Conservation (phyloP, 2,888 invertebrate genomes). For the Sturmia bella region DNA sequence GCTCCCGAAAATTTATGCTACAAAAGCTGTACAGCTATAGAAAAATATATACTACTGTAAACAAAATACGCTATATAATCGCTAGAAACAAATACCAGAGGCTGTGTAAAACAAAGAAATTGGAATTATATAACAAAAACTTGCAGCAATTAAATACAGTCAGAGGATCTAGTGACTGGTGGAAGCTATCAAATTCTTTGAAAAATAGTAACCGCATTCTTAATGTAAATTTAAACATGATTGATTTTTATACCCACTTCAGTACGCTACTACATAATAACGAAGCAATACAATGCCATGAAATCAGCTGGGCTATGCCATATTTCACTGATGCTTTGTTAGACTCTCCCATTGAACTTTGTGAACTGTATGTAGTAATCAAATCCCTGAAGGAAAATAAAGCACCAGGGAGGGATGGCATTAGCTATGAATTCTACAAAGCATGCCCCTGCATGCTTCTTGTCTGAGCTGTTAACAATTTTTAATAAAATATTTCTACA, state of each 20-base stretch:
- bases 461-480: neutral
- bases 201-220: neutral
- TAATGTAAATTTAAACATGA: neutral
- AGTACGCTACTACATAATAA: neutral
- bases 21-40: neutral
- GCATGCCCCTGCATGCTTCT: neutral
- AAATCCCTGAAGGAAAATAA: neutral
- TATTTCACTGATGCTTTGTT: slow-evolving; percentile 2
- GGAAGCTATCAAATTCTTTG: slow-evolving; percentile 16
- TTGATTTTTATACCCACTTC: slow-evolving; percentile 17
- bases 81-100: neutral
- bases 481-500: slow-evolving; percentile 29
- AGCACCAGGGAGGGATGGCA: neutral
- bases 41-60: neutral
- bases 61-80: neutral
- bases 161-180: slow-evolving; percentile 11
- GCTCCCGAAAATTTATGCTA: neutral
- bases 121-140: slow-evolving; percentile 15
- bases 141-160: slow-evolving; percentile 9
- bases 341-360: slow-evolving; percentile 14
- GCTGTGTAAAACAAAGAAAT: slow-evolving; percentile 3
- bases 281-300: too few relatives aligned
- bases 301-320: slow-evolving; percentile 12
- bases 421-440: slow-evolving; percentile 30
- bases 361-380: slow-evolving; percentile 5